phyloP scores from a whole-genome alignment of 2,113 vertebrate species.

The Rhynchomys soricoides region DNA sequence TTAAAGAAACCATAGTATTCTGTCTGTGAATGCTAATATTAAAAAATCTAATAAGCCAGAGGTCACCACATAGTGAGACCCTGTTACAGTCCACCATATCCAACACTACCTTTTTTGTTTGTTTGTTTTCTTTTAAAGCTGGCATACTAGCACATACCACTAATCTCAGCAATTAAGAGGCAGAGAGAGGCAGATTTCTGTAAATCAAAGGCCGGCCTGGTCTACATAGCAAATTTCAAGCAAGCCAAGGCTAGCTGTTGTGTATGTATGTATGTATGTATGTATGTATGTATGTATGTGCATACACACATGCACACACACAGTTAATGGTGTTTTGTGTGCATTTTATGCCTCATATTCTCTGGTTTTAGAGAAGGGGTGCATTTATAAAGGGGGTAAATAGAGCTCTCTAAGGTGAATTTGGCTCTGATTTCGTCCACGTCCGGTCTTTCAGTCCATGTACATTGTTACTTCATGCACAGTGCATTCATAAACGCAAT shows the following conservation, averaged over 20 bases:
- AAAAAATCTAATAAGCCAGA: background rate
- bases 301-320: too few species aligned
- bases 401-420: background rate
- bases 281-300: background rate
- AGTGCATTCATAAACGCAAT: conserved; percentile 63
- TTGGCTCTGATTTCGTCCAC: conserved; percentile 45
- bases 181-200: background rate
- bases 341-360: background rate
- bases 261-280: background rate
- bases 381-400: background rate
- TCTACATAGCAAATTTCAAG: background rate
- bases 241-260: background rate
- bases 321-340: background rate
- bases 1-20: background rate
- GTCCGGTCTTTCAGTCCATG: conserved; percentile 1
- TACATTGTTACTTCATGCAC: conserved; percentile 22
- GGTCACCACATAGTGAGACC: background rate
- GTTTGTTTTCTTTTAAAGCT: background rate
- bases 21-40: background rate
- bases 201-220: background rate
- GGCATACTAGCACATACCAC: background rate
- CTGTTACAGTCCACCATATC: too few species aligned
- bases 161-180: background rate
- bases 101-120: background rate
- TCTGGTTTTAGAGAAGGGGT: background rate